Evolutionary conservation across 2,113 vertebrate genomes (phyloP).

Genomic region (Brachionichthys hirsutus): DNA sequence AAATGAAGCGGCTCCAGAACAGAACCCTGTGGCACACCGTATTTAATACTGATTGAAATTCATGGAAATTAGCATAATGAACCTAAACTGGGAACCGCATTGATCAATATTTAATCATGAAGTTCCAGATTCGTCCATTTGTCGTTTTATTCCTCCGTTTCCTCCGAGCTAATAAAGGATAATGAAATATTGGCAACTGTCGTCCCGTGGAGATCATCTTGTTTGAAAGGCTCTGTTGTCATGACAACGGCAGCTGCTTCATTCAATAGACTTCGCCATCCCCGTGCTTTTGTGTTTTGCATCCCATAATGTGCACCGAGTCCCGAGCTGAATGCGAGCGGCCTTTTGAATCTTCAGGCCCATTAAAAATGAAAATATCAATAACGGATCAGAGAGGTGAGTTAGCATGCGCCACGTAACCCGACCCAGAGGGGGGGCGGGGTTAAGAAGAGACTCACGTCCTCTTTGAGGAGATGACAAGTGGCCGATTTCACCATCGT

Average conservation of each 20-base stretch:
- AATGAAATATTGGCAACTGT: constrained; percentile 26
- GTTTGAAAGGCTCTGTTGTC: constrained; percentile 49
- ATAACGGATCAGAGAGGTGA: neutral
- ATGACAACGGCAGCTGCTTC: constrained; percentile 57
- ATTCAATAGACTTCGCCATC: constrained; percentile 21
- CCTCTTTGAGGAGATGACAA: constrained; percentile 7
- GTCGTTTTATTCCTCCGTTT: neutral
- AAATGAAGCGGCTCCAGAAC: no score
- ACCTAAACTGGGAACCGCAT: no score
- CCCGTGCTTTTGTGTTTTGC: constrained; percentile 1
- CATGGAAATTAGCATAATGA: no score
- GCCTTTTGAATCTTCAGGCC: constrained; percentile 3
- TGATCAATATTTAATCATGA: neutral
- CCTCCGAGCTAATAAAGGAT: constrained; percentile 8
- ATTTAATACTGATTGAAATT: no score
- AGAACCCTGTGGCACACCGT: no score
- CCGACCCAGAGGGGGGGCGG: neutral
- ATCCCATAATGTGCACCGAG: constrained; percentile 3
- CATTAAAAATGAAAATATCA: neutral
- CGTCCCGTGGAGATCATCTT: constrained; percentile 14
- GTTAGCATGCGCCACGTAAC: neutral
- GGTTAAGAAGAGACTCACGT: neutral
- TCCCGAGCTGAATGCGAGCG: constrained; percentile 9
- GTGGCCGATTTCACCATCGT: neutral
- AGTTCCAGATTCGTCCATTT: neutral